Evolutionary conservation across 2,113 vertebrate species (phyloP).

Genomic region (Ochotona princeps): DNA sequence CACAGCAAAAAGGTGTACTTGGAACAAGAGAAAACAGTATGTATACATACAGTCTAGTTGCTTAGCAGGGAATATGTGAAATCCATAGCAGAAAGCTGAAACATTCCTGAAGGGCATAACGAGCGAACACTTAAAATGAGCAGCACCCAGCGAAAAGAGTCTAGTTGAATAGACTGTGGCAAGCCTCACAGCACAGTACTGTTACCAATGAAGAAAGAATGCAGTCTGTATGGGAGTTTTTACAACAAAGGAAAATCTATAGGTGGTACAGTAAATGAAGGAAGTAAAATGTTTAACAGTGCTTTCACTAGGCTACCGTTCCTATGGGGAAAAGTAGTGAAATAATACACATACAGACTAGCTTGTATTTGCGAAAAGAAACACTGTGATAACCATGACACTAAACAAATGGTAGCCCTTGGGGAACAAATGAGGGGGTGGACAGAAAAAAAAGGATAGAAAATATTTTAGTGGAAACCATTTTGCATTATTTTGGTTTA

Average conservation of each 20-base stretch:
- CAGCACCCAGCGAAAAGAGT: background rate
- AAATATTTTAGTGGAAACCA: background rate
- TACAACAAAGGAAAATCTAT: background rate
- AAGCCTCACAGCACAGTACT: background rate
- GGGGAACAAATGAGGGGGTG: background rate
- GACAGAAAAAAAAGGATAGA: background rate
- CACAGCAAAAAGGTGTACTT: slow-evolving; percentile 29
- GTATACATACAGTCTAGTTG: background rate
- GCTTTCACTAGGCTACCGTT: background rate
- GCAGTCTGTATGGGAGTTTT: background rate
- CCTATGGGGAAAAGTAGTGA: background rate
- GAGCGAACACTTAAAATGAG: background rate
- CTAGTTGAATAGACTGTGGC: background rate
- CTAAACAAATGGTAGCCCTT: background rate
- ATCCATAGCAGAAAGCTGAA: background rate
- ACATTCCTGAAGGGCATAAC: background rate
- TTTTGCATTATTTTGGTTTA: slow-evolving; percentile 31
- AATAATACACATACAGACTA: background rate
- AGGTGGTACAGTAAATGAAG: background rate
- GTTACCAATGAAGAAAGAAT: background rate
- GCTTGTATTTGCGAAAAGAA: background rate
- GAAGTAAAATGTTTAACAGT: background rate
- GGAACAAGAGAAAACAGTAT: slow-evolving; percentile 26
- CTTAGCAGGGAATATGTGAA: slow-evolving; percentile 35
- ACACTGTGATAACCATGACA: background rate